Base-by-base conservation (phyloP, 2,888 invertebrate species). In the Bugulina stolonifera region DNA sequence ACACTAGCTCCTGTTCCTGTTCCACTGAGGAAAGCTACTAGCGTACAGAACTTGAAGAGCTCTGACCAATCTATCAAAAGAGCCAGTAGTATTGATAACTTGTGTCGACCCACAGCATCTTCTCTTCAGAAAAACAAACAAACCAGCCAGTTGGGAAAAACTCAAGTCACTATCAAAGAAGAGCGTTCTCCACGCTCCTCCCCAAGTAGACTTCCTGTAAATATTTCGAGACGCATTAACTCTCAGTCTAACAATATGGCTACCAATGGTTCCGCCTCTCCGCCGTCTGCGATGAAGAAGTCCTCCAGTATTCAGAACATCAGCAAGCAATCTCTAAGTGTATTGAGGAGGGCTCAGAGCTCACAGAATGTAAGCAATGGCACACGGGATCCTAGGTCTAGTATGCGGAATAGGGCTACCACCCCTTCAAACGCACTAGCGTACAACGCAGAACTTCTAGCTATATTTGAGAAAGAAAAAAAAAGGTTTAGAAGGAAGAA, bases 401-500 rank as follows among this genome's bases (percentile, higher is more conserved):
- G 55, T 32, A 25, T 35, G 23, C 70, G 69, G 43, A 73, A 71
- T 23, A n/a, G n/a, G n/a, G n/a, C n/a, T n/a, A n/a, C n/a, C n/a
- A n/a, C n/a, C n/a, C n/a, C n/a, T n/a, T n/a, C n/a, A n/a, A 82
- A 81, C 74, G 81, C 81, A 25, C 81, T 83, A 81, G 81, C 82
- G 2, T 83, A 83, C 74, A 83, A 83, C 77, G 83, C 82, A 2
- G 83, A 83, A 75, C 78, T 83, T 34, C 76, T 83, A 69, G 83
- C 83, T 34, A 83, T 80, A 72, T 82, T 85, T 78, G 84, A 85
- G 73, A 83, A 82, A 73, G 85, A 85, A 72, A n/a, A 85, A 84
- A 75, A 81, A 80, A 73, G 76, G 75, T 32, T 77, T 84, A 71
- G 86, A 86, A 75, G 77, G 80, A 43, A 80, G 83, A 73, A 82